phyloP scores from a whole-genome alignment of 1,140 invertebrate genomes.

The Apis laboriosa region DNA sequence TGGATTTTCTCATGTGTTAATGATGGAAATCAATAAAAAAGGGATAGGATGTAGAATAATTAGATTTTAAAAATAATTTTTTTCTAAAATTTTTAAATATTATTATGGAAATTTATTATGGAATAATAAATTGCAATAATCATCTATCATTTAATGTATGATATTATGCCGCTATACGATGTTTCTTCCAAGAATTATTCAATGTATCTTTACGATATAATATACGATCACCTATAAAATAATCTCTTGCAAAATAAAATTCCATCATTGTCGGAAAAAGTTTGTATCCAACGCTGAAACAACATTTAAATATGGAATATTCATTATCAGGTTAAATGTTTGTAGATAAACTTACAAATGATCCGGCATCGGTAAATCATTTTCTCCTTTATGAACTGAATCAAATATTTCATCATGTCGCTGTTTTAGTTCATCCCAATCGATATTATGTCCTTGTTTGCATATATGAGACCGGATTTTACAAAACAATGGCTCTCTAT shows the following conservation, averaged over 20 bases:
- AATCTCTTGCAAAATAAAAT: slow-evolving; percentile 72
- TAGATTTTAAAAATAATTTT: neutral
- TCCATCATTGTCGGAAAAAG: slow-evolving; percentile 74
- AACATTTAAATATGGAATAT: neutral
- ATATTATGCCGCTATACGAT: slow-evolving; percentile 63
- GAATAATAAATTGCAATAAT: neutral
- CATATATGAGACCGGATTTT: slow-evolving; percentile 80
- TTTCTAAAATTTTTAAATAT: neutral
- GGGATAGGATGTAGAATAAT: neutral
- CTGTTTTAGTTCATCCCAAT: slow-evolving; percentile 77
- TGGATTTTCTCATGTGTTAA: too few relatives aligned
- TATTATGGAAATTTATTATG: neutral
- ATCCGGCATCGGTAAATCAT: slow-evolving; percentile 74
- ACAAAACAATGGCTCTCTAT: slow-evolving; percentile 77
- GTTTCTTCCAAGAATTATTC: slow-evolving; percentile 54
- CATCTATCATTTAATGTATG: neutral
- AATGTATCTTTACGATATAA: slow-evolving; percentile 53
- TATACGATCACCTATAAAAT: slow-evolving; percentile 73
- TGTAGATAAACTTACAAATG: slow-evolving; percentile 75
- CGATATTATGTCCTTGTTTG: slow-evolving; percentile 74
- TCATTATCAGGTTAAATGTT: neutral
- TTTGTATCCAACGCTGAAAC: slow-evolving; percentile 75
- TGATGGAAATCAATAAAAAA: neutral
- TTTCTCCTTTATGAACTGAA: slow-evolving; percentile 59
- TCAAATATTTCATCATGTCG: slow-evolving; percentile 73